Evolutionary conservation across 2,888 invertebrate species (phyloP), one percentile per base, ranked within the genome.

Genomic region (Drosophila nr. fundita): DNA sequence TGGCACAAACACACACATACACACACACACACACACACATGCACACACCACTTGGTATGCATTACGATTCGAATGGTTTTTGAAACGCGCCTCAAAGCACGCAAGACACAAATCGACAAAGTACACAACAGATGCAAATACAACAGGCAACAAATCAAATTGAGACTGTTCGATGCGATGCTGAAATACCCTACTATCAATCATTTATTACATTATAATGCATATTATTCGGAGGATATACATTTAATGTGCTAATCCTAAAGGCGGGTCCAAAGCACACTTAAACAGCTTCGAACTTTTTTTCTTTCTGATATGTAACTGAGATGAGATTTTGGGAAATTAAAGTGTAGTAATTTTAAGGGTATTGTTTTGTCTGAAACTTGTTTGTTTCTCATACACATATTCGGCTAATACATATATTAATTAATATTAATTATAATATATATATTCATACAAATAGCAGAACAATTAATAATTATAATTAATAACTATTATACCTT

Each of bases 21-120:
- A 48, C 7, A 13, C 15, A 8, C 4, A 8, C 27, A 48, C 15
- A 4, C 21, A 7, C 10, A 53, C 32, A 52, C 52, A 32, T 8
- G 24, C 10, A 11, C 2, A 27, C 40, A 38, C 15, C 36, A 29
- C 7, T 13, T 38, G 36, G 15, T n/a, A 38, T 38, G 38, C 27
- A 38, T 38, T 29, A 59, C 58, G 54, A 54, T 68, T 72, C 62
- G 65, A 73, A 75, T 76, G 73, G 67, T 50, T 72, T 73, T 61
- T 60, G 45, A 65, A 68, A 54, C 75, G 67, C 67, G 42, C 76
- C 76, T 62, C 48, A 55, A 45, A 57, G 42, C 80, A 80, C 76
- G 72, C 72, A 68, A 71, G 42, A 59, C 32, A 57, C 73, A 76
- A 83, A 83, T 80, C 83, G 73, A 72, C 74, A 68, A 69, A 50